A percentile compares a stretch with the other conserved stretches of the same genome.
These are phyloP conservation scores for Ectemnius cavifrons DNA, from an alignment of 2,888 invertebrate species.

Conservation along the genomic window DNA sequence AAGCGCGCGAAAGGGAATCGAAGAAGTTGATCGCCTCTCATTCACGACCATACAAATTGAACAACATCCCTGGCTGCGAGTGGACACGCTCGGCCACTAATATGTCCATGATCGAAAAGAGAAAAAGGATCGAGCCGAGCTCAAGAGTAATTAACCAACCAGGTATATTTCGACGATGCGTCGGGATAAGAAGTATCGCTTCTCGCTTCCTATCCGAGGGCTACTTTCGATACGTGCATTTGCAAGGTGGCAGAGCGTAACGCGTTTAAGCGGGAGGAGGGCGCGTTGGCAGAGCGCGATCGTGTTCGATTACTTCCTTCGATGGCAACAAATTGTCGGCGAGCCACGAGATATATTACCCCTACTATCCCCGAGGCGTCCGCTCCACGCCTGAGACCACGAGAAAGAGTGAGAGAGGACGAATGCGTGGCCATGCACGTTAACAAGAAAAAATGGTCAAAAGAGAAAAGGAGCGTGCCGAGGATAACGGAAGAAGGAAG, in stretches of 20 bases:
- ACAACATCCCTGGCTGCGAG: too few species aligned
- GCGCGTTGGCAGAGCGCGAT: constrained; percentile 40
- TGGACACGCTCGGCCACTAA: too few species aligned
- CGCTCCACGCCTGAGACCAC: constrained; percentile 15
- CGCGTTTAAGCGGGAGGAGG: background rate
- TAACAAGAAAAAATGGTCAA: background rate
- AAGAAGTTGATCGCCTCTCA: too few species aligned
- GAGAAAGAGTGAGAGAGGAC: background rate
- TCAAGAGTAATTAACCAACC: background rate
- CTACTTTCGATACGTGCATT: background rate
- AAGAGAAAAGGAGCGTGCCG: constrained; percentile 19
- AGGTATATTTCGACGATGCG: background rate
- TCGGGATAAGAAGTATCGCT: background rate
- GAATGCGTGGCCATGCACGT: background rate
- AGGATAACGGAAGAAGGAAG: background rate
- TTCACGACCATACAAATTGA: too few species aligned
- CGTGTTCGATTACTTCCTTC: constrained; percentile 66
- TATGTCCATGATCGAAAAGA: too few species aligned
- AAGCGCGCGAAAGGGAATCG: too few species aligned
- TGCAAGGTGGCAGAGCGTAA: background rate
- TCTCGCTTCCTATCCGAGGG: background rate
- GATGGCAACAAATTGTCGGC: constrained; percentile 70
- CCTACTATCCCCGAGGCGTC: constrained; percentile 43
- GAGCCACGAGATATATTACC: constrained; percentile 59
- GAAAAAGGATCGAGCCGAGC: background rate